Base-by-base conservation (phyloP, 2,888 invertebrate species). In the Rosalia funebris region DNA sequence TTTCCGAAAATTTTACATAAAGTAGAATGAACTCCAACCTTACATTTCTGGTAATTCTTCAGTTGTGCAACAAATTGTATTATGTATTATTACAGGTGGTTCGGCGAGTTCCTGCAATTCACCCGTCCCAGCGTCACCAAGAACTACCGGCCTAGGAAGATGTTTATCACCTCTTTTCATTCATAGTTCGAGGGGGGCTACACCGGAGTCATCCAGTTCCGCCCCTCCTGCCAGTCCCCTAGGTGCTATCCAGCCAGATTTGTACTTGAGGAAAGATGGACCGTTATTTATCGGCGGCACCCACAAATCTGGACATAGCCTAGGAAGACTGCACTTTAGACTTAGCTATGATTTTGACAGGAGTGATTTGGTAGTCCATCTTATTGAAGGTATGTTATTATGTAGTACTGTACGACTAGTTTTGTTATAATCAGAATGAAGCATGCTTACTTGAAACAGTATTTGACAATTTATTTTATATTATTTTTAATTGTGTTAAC, bases 311-410 rank as follows among this genome's bases (percentile, higher is more conserved):
- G 90, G 90, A 4, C 89, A 89, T 2, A 88, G 87, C 32, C 85
- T 93, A 42, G 95, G 95, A 31, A 86, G 93, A 62, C 85, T 96
- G 65, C 95, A 95, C 77, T 86, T 95, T 70, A 85, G 93, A 54
- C 84, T 95, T 57, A 93, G 91, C 74, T 96, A 95, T 76, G 95
- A 95, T 82, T 94, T 94, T 76, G 91, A 95, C 79, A 86, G 92
- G 66, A 95, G 94, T 11, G 95, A 96, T 80, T 84, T 96, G 69
- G 90, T 93, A 68, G 91, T 95, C n/a, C 94, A 95, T 82, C 84
- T 95, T 68, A 95, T 95, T 81, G 95, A 95, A 89, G 93, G 93
- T 92, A 76, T 73, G 67, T 41, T n/a, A n/a, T n/a, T n/a, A n/a
- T n/a, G n/a, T n/a, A n/a, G n/a, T n/a, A n/a, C n/a, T n/a, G n/a